These are phyloP conservation scores for Zoanthus gigantus DNA, from an alignment of 92 coral and sea anemone genomes.

Conservation along the genomic window DNA sequence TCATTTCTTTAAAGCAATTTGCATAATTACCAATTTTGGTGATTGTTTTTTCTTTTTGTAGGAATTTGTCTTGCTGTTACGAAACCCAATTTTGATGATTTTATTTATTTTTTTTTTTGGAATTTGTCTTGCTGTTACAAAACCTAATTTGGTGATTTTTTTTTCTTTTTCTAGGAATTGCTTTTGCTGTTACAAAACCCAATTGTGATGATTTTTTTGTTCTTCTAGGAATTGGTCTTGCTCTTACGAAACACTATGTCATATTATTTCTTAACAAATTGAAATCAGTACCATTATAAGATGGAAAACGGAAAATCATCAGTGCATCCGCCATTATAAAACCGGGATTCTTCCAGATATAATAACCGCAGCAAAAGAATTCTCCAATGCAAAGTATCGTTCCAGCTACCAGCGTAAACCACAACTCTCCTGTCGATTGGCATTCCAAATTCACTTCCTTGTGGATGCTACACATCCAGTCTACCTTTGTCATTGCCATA, in stretches of 20 bases:
- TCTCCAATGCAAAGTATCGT: constrained; percentile 58
- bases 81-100: background rate
- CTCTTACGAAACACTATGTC: background rate
- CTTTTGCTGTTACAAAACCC: background rate
- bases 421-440: constrained; percentile 35
- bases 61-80: background rate
- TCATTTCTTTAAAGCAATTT: too few relatives aligned
- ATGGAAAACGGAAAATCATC: constrained; percentile 63
- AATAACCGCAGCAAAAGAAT: constrained; percentile 50
- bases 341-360: constrained; percentile 64
- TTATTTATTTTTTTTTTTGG: too few relatives aligned
- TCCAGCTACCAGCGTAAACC: constrained; percentile 51
- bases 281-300: constrained; percentile 54
- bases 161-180: background rate
- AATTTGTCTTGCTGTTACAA: background rate
- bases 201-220: background rate
- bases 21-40: too few relatives aligned
- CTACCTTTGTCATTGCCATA: constrained; percentile 37
- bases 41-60: too few relatives aligned
- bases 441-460: constrained; percentile 52
- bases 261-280: background rate
- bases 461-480: constrained; percentile 47
- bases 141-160: background rate
- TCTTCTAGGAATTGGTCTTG: too few relatives aligned
- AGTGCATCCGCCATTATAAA: constrained; percentile 57